phyloP scores from a whole-genome alignment of 1,140 invertebrate species.

The Heterodera schachtii region DNA sequence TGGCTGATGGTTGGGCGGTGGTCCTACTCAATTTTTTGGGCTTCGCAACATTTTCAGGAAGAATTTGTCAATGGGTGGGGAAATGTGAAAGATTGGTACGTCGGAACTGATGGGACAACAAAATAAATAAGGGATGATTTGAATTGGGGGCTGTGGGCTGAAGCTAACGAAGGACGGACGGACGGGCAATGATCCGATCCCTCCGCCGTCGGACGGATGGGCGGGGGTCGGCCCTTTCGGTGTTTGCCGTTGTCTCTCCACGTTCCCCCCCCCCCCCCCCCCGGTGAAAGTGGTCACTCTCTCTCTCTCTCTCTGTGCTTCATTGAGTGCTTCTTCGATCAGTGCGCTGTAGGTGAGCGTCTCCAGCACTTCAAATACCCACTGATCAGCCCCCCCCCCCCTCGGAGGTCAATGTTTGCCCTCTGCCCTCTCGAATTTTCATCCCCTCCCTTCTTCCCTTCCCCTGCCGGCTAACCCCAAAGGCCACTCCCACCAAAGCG shows the following conservation, averaged over 20 bases:
- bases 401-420: not conserved
- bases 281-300: not conserved
- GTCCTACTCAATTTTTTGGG: not conserved
- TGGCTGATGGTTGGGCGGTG: too few relatives aligned
- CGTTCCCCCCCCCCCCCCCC: not conserved
- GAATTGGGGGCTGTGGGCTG: not conserved
- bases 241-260: not conserved
- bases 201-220: not conserved
- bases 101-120: not conserved
- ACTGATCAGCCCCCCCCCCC: not conserved
- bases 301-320: not conserved
- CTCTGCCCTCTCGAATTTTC: not conserved
- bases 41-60: not conserved
- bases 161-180: not conserved
- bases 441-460: not conserved
- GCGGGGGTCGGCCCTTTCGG: not conserved
- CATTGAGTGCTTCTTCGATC: not conserved
- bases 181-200: not conserved
- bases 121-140: not conserved
- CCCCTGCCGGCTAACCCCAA: not conserved
- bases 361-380: conserved; percentile 2
- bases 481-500: not conserved
- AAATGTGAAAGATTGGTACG: not conserved
- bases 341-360: not conserved
- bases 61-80: not conserved